Evolutionary conservation across 2,888 invertebrate genomes (phyloP), one percentile per base, ranked within the genome.

Genomic region (Limnephilus rhombicus): DNA sequence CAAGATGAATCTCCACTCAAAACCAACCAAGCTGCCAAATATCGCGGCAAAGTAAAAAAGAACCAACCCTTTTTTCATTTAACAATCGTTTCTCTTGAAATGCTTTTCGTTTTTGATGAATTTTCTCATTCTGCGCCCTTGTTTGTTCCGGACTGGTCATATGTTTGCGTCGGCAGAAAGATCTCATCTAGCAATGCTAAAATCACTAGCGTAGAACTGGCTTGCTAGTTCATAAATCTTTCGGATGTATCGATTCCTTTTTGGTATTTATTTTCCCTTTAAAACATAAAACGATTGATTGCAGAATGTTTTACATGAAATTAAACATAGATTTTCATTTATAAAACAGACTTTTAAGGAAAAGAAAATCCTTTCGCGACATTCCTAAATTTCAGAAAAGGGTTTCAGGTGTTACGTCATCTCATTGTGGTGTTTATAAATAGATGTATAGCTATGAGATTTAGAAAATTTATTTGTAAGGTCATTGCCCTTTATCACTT

Each of bases 131-230:
- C 15, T 86, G 37, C 86, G 86, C 68, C 68, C 86, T 86, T 49
- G 86, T 86, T 45, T 45, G 13, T 24, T 45, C 41, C n/a, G 29
- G 86, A 86, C 29, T 49, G 31, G 86, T 86, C 86, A 86, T 86
- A 86, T 86, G 86, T 86, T 86, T 45, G 45, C 86, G 86, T 86
- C 86, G 86, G 45, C 29, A 45, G 86, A 34, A 85, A 85, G 24
- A 86, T 45, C 45, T 86, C 37, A 86, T 49, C 86, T 86, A 37
- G 45, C 86, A 83, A 24, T 83, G 37, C 37, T 83, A 41, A 83
- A 83, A 83, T 86, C 86, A 86, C 86, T 86, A 86, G 45, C 83
- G 18, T 83, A 41, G 37, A 83, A 37, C 37, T 83, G 83, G 37
- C 83, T 11, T 37, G 37, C 37, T 83, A 24, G 83, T 41, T 68